phyloP scores from a whole-genome alignment of 2,797 vertebrate species.

The Anguilla marmorata region DNA sequence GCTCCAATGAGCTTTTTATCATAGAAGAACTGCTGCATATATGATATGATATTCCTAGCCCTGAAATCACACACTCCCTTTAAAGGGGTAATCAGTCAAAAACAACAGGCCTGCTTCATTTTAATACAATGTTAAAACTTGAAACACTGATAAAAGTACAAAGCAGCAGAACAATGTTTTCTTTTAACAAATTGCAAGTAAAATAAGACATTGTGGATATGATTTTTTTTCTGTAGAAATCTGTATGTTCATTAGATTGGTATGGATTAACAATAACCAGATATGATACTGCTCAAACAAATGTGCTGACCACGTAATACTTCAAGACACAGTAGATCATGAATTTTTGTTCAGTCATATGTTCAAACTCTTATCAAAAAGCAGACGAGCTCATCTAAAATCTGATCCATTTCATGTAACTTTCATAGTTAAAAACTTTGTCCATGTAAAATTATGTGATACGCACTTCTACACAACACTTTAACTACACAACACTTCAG shows the following conservation, averaged over 20 bases:
- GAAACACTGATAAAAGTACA: background rate
- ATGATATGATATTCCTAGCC: background rate
- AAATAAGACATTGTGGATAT: background rate
- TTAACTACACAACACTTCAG: background rate
- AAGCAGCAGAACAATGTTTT: background rate
- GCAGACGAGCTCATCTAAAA: background rate
- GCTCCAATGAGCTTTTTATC: background rate
- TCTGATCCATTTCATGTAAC: slow-evolving; percentile 28
- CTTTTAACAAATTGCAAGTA: background rate
- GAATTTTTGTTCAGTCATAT: background rate
- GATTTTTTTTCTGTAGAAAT: background rate
- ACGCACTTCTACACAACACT: background rate
- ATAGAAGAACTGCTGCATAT: background rate
- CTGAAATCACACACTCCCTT: background rate
- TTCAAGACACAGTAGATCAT: slow-evolving; percentile 10
- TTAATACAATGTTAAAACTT: background rate
- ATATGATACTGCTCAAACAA: slow-evolving; percentile 5
- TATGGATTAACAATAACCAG: background rate
- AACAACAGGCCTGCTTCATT: background rate
- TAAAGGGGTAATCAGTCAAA: background rate
- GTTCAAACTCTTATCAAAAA: background rate
- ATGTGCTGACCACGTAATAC: background rate
- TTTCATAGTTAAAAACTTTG: slow-evolving; percentile 10
- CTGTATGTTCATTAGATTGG: background rate
- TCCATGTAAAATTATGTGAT: background rate